phyloP scores from a whole-genome alignment of 2,888 invertebrate species.

The Cerastis leucographa region DNA sequence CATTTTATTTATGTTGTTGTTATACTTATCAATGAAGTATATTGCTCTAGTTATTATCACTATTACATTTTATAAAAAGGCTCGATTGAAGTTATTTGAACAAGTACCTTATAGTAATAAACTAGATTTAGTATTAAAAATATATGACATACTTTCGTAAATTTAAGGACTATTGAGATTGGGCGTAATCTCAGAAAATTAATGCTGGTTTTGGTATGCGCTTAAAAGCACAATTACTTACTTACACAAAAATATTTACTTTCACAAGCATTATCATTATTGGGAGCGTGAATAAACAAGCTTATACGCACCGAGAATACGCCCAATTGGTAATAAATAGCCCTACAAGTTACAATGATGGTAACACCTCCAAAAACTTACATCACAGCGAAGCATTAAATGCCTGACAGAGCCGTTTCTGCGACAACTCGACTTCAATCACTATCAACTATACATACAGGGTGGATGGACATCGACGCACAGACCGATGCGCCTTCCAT shows the following conservation, averaged over 20 bases:
- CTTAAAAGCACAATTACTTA: neutral
- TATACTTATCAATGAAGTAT: conserved; percentile 24
- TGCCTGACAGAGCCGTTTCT: conserved; percentile 36
- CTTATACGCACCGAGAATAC: neutral
- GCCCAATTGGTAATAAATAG: conserved; percentile 8
- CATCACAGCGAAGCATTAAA: conserved; percentile 58
- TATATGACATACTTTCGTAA: conserved; percentile 30
- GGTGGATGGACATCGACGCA: neutral
- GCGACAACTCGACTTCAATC: conserved; percentile 21
- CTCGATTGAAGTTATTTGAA: conserved; percentile 26
- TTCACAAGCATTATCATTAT: neutral
- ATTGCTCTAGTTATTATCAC: conserved; percentile 56
- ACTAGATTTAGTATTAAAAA: conserved; percentile 10
- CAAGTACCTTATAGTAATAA: neutral
- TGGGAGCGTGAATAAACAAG: neutral
- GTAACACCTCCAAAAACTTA: conserved; percentile 24
- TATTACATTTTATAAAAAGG: conserved; percentile 19
- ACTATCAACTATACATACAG: neutral
- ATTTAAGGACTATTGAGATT: neutral
- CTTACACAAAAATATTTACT: neutral
- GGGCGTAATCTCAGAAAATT: neutral
- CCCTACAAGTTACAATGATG: conserved; percentile 10
- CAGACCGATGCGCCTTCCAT: neutral
- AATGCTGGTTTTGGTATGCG: neutral
- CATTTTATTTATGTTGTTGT: conserved; percentile 6